A percentile compares a stretch with the other conserved stretches of the same genome.
Conservation (phyloP, 2,888 invertebrate species). For the Hirtodrosophila histrioides region DNA sequence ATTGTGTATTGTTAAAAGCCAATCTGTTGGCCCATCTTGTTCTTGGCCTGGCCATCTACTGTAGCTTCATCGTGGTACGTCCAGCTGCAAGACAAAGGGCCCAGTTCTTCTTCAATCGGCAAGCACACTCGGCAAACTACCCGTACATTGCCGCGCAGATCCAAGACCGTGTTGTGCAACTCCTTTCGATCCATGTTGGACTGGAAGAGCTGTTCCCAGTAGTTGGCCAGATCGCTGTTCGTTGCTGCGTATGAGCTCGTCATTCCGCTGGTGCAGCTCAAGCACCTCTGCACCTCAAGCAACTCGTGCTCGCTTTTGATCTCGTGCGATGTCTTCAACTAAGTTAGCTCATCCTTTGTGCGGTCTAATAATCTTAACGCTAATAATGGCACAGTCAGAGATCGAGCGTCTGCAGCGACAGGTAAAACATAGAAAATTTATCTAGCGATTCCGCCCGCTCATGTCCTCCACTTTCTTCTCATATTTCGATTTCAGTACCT, state of each 20-base stretch:
- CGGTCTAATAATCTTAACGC: conserved; percentile 55
- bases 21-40: conserved; percentile 85
- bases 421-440: too few relatives aligned
- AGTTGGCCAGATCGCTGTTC: conserved; percentile 64
- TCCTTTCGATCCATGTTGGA: conserved; percentile 86
- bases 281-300: conserved; percentile 70
- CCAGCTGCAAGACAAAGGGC: conserved; percentile 80
- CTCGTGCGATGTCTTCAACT: conserved; percentile 67
- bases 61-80: conserved; percentile 83
- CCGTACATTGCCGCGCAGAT: conserved; percentile 91
- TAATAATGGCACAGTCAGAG: too few relatives aligned
- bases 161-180: conserved; percentile 90
- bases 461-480: conserved; percentile 85
- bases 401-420: too few relatives aligned
- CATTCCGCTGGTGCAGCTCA: conserved; percentile 72
- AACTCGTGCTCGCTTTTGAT: conserved; percentile 67
- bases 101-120: conserved; percentile 86
- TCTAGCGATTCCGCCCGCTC: conserved; percentile 85
- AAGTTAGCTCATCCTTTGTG: conserved; percentile 75
- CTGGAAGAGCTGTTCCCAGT: conserved; percentile 82
- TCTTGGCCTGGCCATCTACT: conserved; percentile 84
- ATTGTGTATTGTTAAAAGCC: conserved; percentile 8
- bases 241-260: conserved; percentile 66
- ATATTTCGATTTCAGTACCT: conserved; percentile 85
- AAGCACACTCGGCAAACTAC: conserved; percentile 92